A percentile compares a stretch with the other conserved stretches of the same genome.
These are phyloP conservation scores for Ochotona curzoniae DNA, from an alignment of 2,113 vertebrate genomes.

Conservation along the genomic window DNA sequence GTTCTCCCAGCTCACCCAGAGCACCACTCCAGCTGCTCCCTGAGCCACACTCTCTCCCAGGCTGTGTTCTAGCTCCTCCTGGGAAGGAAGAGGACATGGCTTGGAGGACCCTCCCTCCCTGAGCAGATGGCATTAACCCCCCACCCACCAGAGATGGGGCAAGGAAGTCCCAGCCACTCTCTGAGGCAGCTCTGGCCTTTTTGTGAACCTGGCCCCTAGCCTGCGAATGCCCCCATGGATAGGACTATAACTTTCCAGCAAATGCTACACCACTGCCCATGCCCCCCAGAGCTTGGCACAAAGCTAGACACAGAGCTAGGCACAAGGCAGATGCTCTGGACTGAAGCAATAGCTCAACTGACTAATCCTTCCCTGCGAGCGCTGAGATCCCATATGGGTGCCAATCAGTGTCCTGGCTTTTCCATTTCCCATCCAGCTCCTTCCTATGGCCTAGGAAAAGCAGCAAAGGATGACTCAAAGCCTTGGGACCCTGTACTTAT, in stretches of 20 bases:
- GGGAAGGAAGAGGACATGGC: background rate
- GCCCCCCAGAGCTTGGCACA: background rate
- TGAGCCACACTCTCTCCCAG: constrained; percentile 86
- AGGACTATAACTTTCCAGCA: background rate
- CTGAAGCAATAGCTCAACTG: too few relatives aligned
- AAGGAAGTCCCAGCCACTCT: background rate
- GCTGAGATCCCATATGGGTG: too few relatives aligned
- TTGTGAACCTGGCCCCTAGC: background rate
- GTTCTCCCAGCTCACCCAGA: constrained; percentile 85
- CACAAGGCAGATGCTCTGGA: background rate
- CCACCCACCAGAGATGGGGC: background rate
- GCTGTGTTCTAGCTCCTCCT: constrained; percentile 87
- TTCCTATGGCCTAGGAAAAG: too few relatives aligned
- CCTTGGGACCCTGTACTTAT: too few relatives aligned
- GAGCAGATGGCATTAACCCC: background rate
- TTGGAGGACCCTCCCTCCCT: background rate
- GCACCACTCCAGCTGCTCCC: constrained; percentile 85
- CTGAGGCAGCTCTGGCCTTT: background rate
- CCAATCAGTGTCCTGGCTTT: too few relatives aligned
- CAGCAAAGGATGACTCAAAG: too few relatives aligned
- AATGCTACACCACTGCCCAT: background rate
- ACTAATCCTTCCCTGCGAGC: too few relatives aligned
- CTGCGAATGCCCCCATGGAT: background rate
- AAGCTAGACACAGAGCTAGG: background rate
- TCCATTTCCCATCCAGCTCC: too few relatives aligned